Evolutionary conservation across 2,113 vertebrate genomes (phyloP), one percentile per base, ranked within the genome.

Genomic region (Onychostoma macrolepis): DNA sequence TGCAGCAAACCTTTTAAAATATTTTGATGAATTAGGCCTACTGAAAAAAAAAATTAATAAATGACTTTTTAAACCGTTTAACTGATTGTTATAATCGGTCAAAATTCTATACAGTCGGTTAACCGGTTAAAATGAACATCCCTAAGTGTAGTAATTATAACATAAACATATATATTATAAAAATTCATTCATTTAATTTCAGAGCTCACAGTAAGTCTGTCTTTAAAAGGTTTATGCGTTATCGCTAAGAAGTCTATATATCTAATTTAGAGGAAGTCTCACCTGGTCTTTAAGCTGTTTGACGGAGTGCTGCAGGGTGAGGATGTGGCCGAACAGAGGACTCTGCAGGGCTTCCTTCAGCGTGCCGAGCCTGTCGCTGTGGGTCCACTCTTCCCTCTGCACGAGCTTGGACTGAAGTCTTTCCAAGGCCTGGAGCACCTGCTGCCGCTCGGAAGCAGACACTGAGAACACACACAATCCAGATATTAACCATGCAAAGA

Each of bases 271-370:
- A 38, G 6, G 19, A 81, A 65, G 36, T 91, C 95, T 95, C 87
- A 96, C 97, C 93, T 99, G 97, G 21, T 96, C 95, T 76, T 95
- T 96, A 61, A 99, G 96, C 86, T 99, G 98, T 85, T 94, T 97
- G 94, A 99, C 96, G 84, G 97, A 98, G 90, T 97, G 96, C 94
- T 99, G 98, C 82, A 99, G 96, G 4, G 97, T 98, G 82, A 99
- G 94, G 78, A 99, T 97, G 93, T 98, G 97, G 91, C 93, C 96
- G 85, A 99, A 97, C 86, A 99, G 94, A 0, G 98, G 98, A 80
- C 97, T 98, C 91, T 93, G 94, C 71, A 99, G 94, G 0, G 95
- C 96, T 86, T 96, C 96, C 45, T 89, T 87, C 13, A 99, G 90
- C 65, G 93, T 88, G 21, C 93, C 90, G 83, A 99, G 91, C 38